Conservation (phyloP, 1,140 invertebrate genomes). For the Dendrolimus kikuchii region DNA sequence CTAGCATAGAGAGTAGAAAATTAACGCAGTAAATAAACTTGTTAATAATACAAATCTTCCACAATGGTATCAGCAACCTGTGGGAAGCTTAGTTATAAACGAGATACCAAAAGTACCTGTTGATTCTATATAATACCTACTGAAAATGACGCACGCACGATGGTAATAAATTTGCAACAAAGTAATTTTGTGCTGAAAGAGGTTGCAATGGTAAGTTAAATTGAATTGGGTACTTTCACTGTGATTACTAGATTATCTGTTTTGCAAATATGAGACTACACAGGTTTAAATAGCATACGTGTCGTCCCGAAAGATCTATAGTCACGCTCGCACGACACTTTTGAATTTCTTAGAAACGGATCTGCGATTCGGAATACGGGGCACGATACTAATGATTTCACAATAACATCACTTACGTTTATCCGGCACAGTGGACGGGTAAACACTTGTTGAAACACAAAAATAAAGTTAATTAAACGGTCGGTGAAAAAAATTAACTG, state of each 20-base stretch:
- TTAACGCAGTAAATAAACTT: no score
- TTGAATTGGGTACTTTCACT: no score
- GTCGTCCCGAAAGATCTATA: constrained; percentile 21
- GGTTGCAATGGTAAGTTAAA: no score
- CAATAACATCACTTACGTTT: constrained; percentile 56
- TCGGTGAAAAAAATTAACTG: constrained; percentile 23
- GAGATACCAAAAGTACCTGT: constrained; percentile 13
- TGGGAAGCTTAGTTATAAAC: no score
- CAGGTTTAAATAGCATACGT: constrained; percentile 8
- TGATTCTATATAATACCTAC: constrained; percentile 13
- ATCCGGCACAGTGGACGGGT: constrained; percentile 29
- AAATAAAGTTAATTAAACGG: constrained; percentile 38
- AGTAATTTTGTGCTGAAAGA: no score
- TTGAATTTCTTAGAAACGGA: constrained; percentile 32
- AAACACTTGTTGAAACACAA: constrained; percentile 32
- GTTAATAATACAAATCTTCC: no score
- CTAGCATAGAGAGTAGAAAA: no score
- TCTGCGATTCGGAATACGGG: constrained; percentile 33
- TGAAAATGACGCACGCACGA: constrained; percentile 1
- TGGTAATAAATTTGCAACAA: neutral
- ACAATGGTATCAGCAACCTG: no score
- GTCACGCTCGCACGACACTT: constrained; percentile 36
- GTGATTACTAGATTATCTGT: constrained; percentile 11
- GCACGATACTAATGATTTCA: constrained; percentile 41
- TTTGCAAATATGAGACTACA: constrained; percentile 32